Evolutionary conservation across 2,113 vertebrate species (phyloP).

Genomic region (Rana temporaria): DNA sequence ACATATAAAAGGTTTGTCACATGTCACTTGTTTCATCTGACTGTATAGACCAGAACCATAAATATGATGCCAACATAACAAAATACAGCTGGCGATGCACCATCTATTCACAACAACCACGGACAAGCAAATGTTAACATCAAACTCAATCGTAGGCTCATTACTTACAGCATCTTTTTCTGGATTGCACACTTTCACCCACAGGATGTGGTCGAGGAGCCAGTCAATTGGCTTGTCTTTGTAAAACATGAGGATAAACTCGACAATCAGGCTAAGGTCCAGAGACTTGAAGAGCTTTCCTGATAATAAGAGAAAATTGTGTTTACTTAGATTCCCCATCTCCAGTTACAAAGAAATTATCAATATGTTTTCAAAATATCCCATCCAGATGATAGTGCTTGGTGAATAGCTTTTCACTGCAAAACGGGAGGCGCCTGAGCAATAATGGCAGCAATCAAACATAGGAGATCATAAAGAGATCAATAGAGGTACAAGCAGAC

Average conservation of each 20-base stretch:
- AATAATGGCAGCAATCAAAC: conserved; percentile 26
- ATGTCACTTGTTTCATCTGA: no score
- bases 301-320: conserved; percentile 61
- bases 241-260: conserved; percentile 99
- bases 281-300: conserved; percentile 98
- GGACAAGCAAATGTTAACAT: not conserved
- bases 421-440: not conserved
- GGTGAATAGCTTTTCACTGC: not conserved
- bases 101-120: not conserved
- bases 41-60: no score
- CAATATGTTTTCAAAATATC: not conserved
- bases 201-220: conserved; percentile 98
- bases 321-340: not conserved
- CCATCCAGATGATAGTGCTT: not conserved
- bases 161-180: conserved; percentile 94
- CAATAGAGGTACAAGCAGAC: not conserved
- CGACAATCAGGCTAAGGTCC: conserved; percentile 95
- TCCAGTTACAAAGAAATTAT: not conserved
- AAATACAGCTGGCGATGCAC: not conserved
- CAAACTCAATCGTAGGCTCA: not conserved
- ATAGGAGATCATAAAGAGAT: not conserved
- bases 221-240: conserved; percentile 99
- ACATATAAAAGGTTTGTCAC: no score
- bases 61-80: no score
- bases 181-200: conserved; percentile 99